phyloP scores from a whole-genome alignment of 2,888 invertebrate genomes.

The Invenusta paracnida region DNA sequence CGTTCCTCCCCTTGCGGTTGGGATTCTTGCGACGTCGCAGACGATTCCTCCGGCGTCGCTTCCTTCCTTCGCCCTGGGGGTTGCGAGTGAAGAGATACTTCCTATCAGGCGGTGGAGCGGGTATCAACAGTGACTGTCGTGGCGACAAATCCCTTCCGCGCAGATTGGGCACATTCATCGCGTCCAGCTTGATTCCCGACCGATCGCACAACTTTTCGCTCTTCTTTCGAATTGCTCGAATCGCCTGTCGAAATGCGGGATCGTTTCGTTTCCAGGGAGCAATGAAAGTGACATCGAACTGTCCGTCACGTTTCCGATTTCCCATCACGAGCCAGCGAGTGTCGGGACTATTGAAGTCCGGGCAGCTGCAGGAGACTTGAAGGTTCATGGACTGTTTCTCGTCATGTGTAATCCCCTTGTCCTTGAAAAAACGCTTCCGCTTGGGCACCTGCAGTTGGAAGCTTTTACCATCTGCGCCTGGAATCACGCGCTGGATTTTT shows the following conservation, averaged over 20 bases:
- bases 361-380: neutral
- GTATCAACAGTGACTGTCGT: neutral
- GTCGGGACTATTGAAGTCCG: neutral
- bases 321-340: conserved; percentile 21
- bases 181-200: neutral
- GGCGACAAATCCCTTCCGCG: neutral
- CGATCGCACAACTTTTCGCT: neutral
- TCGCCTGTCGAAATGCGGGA: neutral
- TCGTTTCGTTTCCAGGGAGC: neutral
- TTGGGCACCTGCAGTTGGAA: neutral
- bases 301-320: neutral
- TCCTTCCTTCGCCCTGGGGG: neutral
- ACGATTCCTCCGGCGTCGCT: neutral
- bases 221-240: neutral
- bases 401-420: neutral
- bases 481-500: neutral
- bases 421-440: neutral
- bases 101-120: neutral
- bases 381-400: neutral
- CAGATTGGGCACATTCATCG: neutral
- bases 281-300: neutral
- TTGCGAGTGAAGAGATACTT: too few relatives aligned
- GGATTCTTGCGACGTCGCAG: neutral
- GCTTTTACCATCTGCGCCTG: neutral
- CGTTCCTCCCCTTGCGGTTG: neutral